Base-by-base conservation (phyloP, 1,140 invertebrate species). In the Drosophila albomicans region DNA sequence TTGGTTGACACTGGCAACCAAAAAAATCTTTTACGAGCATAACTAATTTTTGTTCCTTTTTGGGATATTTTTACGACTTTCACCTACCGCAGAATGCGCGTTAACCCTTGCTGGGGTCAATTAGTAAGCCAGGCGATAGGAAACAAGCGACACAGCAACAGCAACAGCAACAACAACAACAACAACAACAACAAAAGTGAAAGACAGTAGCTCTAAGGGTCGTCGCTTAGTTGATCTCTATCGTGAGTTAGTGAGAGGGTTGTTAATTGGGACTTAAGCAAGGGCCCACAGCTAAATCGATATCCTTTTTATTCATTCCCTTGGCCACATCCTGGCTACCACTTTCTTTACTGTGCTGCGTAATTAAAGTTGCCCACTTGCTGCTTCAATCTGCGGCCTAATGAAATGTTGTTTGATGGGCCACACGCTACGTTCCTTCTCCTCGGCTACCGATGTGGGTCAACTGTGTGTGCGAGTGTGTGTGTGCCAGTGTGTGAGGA, bases 11-110 rank as follows among this genome's bases (percentile, higher is more conserved):
- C 49, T 57, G 58, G 30, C 30, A n/a, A 32, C 30, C 30, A 45
- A 77, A 41, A 41, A 41, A 11, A 30, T 57, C 45, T 79, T 87
- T 87, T 84, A 88, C 73, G 84, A 81, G 80, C 84, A 89, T 84
- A 84, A 75, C 84, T 59, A 88, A 88, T 88, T 71, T 75, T 56
- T 59, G 20, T 25, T 25, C 20, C 20, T 38, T 38, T 10, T 38
- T 38, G 8, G 35, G 20, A 25, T 25, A 25, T 38, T 73, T 72
- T 77, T 57, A 88, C 45, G 81, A 85, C 81, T 81, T 88, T 88
- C 81, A 88, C 85, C 85, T 88, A 88, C 85, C 85, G 81, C 82
- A 86, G 77, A 48, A 64, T 25, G 20, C 15, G 10, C 38, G 51
- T 61, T 89, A 88, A 88, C 85, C 84, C 85, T 84, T 85, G 65